A percentile compares a stretch with the other conserved stretches of the same genome.
phyloP scores from a whole-genome alignment of 2,113 vertebrate genomes.

The Sphyrna mokarran region DNA sequence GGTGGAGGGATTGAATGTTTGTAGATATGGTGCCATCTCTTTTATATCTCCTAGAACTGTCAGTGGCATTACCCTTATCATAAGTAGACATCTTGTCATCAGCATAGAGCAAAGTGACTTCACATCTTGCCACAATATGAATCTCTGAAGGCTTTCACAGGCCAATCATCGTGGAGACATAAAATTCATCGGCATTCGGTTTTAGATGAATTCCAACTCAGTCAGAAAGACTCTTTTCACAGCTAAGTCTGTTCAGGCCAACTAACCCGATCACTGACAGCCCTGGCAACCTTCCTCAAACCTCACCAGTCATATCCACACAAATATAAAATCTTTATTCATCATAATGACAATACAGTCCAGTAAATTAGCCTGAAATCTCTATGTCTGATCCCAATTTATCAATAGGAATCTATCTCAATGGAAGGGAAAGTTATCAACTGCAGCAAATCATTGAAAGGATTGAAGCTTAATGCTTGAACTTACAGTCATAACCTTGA shows the following conservation, averaged over 20 bases:
- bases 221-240: not conserved
- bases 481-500: not conserved
- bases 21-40: not conserved
- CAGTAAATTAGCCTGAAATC: not conserved
- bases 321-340: not conserved
- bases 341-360: not conserved
- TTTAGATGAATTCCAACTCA: not conserved
- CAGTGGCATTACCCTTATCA: not conserved
- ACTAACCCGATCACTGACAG: not conserved
- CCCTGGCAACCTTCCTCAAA: not conserved
- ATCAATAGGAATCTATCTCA: not conserved
- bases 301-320: not conserved
- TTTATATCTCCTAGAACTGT: not conserved
- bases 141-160: not conserved
- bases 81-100: not conserved
- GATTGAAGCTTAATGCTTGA: not conserved
- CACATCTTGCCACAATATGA: not conserved
- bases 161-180: not conserved
- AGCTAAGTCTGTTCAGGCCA: not conserved
- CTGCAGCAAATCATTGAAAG: not conserved
- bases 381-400: not conserved
- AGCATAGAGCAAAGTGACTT: not conserved
- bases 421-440: not conserved
- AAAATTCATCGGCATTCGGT: not conserved
- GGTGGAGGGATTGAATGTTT: too few species aligned